Evolutionary conservation across 2,888 invertebrate genomes (phyloP), one percentile per base, ranked within the genome.

Genomic region (Dimorphilus gyrociliatus): DNA sequence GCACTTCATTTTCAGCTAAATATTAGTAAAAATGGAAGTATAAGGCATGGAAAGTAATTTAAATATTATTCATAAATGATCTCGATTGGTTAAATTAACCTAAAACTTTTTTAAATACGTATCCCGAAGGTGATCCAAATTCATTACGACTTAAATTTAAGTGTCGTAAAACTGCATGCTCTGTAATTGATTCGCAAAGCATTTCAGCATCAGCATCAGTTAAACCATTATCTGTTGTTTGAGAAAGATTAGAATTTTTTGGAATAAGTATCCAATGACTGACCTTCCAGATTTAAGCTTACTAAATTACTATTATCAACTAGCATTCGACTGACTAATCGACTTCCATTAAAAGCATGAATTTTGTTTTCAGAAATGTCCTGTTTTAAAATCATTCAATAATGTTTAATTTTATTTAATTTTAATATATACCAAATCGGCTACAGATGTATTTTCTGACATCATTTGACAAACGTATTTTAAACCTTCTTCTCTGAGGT

Each of bases 391-490:
- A n/a, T n/a, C n/a, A 25, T 12, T 25, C 6, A 7, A 12, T 4
- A 27, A 27, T 4, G 17, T 5, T 27, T 16, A 14, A 12, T 12
- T 4, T 16, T 12, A 14, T 6, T 26, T 15, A 12, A 27, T 16
- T n/a, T 14, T 6, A 33, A 23, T 16, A 37, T 48, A 29, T 36
- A 55, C 55, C 36, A 55, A 39, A 13, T 53, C 48, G 16, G 47
- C 45, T 8, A 55, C 47, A 4, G 42, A 40, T 19, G 41, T 38
- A 36, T 51, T 55, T 36, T 53, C 53, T n/a, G 40, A 39, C 44
- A 55, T 47, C 54, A 55, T 55, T 30, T 45, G 43, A 36, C 50
- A 46, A 5, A 55, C 39, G 29, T 47, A 48, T n/a, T 33, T 29
- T 10, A 51, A 41, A 2, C 54, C 54, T 14, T 37, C 38, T 7